phyloP scores from a whole-genome alignment of 2,888 invertebrate genomes.

The Dilophus febrilis region DNA sequence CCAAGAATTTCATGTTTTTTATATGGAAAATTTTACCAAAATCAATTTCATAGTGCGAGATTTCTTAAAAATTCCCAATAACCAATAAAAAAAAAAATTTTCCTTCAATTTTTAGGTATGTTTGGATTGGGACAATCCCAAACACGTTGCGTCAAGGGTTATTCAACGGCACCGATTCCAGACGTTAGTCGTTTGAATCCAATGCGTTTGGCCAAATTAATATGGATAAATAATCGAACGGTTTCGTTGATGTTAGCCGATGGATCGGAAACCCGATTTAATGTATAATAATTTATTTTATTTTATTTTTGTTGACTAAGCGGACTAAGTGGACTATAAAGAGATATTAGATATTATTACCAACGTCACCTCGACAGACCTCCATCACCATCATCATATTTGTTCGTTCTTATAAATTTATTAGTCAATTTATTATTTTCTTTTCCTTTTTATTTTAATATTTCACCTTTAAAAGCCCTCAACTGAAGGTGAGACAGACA shows the following conservation, averaged over 20 bases:
- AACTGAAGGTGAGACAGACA: no score
- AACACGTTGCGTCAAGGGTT: constrained; percentile 89
- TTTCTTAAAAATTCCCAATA: not conserved
- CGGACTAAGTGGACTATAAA: no score
- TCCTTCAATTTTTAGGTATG: constrained; percentile 42
- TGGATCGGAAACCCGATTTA: constrained; percentile 79
- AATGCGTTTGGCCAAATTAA: constrained; percentile 75
- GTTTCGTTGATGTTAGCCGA: constrained; percentile 90
- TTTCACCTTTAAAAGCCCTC: no score
- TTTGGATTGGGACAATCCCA: constrained; percentile 96
- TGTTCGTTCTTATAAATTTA: no score
- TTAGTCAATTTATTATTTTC: no score
- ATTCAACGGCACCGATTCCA: constrained; percentile 83
- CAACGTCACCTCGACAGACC: no score
- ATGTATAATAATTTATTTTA: constrained; percentile 41
- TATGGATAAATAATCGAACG: constrained; percentile 89
- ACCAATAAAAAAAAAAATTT: not conserved
- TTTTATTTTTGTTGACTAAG: no score
- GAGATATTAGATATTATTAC: no score
- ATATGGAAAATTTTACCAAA: no score
- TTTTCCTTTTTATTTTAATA: no score
- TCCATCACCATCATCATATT: no score
- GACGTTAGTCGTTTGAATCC: constrained; percentile 75
- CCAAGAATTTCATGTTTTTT: no score
- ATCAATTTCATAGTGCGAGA: not conserved